Evolutionary conservation across 1,140 invertebrate species (phyloP).

Genomic region (Drosophila varians): DNA sequence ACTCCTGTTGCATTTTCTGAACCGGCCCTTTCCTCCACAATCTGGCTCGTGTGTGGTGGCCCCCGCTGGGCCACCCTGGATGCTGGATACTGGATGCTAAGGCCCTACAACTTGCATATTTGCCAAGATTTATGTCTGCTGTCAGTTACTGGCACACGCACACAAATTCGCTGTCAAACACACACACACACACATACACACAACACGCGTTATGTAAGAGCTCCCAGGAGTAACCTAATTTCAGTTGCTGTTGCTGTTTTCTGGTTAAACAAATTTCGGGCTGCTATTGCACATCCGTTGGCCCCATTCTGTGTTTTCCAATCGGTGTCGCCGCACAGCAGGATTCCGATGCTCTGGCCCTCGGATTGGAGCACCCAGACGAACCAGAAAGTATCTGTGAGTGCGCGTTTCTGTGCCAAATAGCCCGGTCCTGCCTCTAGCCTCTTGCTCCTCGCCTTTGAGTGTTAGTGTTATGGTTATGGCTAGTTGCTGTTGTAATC

Average conservation of each 20-base stretch:
- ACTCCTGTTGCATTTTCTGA: conserved; percentile 47
- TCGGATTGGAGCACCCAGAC: neutral
- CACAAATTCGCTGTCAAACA: neutral
- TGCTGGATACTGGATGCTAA: conserved; percentile 19
- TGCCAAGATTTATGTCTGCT: conserved; percentile 62
- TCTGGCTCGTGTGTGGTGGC: conserved; percentile 16
- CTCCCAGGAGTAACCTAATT: conserved; percentile 71
- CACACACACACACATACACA: conserved; percentile 2
- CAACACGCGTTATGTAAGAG: conserved; percentile 48
- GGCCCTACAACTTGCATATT: conserved; percentile 53
- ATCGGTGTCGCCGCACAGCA: conserved; percentile 52
- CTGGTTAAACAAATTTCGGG: conserved; percentile 71
- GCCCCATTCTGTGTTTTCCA: conserved; percentile 33
- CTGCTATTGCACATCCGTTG: conserved; percentile 47
- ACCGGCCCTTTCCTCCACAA: conserved; percentile 23
- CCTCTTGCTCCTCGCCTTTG: conserved; percentile 25
- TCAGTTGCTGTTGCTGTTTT: conserved; percentile 33
- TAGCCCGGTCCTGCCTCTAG: conserved; percentile 4
- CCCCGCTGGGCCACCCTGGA: conserved; percentile 23
- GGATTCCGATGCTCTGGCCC: conserved; percentile 18
- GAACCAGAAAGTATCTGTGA: conserved; percentile 11
- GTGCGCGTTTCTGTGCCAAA: conserved; percentile 52
- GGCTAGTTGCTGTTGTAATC: conserved; percentile 50
- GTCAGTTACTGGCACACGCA: conserved; percentile 30
- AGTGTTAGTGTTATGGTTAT: conserved; percentile 70